Conservation (phyloP, 2,888 invertebrate genomes). For the Smittia sp. region DNA sequence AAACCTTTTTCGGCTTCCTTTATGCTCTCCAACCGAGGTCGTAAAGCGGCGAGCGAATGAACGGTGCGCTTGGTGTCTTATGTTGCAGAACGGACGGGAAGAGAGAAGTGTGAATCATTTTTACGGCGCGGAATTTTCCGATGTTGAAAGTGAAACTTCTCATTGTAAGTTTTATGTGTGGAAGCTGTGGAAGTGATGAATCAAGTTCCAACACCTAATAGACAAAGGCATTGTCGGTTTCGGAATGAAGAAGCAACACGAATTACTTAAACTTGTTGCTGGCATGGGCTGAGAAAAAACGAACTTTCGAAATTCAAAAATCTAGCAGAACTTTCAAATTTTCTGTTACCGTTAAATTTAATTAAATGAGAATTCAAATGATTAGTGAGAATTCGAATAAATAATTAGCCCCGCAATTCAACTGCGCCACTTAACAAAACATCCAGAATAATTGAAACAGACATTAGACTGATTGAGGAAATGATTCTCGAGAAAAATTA, state of each 20-base stretch:
- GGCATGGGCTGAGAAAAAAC: too few relatives aligned
- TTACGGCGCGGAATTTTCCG: background rate
- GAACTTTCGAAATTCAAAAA: too few relatives aligned
- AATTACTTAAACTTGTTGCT: too few relatives aligned
- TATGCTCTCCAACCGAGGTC: slow-evolving; percentile 29
- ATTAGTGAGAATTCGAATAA: too few relatives aligned
- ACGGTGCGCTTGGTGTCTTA: slow-evolving; percentile 18
- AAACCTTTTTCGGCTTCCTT: slow-evolving; percentile 34
- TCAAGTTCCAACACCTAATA: too few relatives aligned
- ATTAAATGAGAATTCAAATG: too few relatives aligned
- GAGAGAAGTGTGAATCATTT: slow-evolving; percentile 32
- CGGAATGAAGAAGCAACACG: too few relatives aligned
- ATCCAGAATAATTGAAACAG: background rate
- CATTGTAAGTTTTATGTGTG: background rate
- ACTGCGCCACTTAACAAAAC: background rate
- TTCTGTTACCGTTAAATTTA: too few relatives aligned
- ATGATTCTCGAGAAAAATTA: background rate
- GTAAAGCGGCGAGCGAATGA: slow-evolving; percentile 14
- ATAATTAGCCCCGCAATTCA: background rate
- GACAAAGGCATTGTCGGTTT: too few relatives aligned
- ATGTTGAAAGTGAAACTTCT: background rate
- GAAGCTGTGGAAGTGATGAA: background rate
- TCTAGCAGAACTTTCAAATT: background rate
- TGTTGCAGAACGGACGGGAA: background rate
- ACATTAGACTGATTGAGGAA: background rate